A percentile compares a stretch with the other conserved stretches of the same genome.
phyloP scores from a whole-genome alignment of 2,797 vertebrate species.

The Sebastes dallii region DNA sequence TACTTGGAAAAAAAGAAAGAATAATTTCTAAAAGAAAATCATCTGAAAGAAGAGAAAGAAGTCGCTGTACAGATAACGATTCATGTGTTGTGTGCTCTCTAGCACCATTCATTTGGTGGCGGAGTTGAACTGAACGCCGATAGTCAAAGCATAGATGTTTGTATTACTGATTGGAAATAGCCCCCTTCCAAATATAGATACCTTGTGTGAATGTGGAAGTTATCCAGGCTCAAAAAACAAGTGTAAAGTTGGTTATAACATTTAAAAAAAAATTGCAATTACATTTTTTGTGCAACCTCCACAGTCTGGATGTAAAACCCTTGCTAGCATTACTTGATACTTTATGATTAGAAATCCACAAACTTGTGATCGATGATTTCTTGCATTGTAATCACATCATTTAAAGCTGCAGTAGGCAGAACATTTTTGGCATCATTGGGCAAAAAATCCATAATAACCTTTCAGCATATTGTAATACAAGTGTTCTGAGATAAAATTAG shows the following conservation, averaged over 20 bases:
- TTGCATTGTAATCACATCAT: background rate
- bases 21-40: background rate
- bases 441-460: no score
- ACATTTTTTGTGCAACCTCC: background rate
- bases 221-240: background rate
- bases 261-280: no score
- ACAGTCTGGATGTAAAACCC: background rate
- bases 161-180: background rate
- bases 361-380: background rate
- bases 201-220: background rate
- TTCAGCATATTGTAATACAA: no score
- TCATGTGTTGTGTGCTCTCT: constrained; percentile 1
- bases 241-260: background rate
- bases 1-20: background rate
- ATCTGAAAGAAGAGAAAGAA: background rate
- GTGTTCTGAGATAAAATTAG: no score
- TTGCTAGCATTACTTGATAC: background rate
- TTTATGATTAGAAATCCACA: background rate
- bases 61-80: background rate
- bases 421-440: no score
- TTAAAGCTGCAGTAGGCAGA: no score
- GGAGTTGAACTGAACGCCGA: background rate
- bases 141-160: background rate
- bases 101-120: background rate
- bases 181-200: background rate